These are phyloP conservation scores for Lampropteryx suffumata DNA, from an alignment of 2,888 invertebrate species.

Conservation along the genomic window DNA sequence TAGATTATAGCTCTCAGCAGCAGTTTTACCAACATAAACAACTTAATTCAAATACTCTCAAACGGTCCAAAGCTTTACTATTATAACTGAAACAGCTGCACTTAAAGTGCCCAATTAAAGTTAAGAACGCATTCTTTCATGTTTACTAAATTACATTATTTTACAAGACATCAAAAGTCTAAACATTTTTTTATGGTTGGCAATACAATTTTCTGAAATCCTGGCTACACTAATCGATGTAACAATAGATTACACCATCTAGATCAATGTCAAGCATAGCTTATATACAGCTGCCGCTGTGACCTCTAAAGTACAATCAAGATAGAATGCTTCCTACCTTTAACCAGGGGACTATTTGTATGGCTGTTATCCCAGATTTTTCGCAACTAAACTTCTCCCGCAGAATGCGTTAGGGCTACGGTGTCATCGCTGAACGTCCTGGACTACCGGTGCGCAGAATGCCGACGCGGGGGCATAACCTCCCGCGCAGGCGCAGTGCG, in stretches of 20 bases:
- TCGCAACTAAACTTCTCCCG: not conserved
- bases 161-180: too few relatives aligned
- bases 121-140: not conserved
- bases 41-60: not conserved
- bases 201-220: too few relatives aligned
- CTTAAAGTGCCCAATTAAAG: slow-evolving; percentile 1
- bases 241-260: too few relatives aligned
- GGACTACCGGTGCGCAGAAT: slow-evolving; percentile 79
- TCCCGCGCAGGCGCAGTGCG: slow-evolving; percentile 77
- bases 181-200: too few relatives aligned
- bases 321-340: not conserved
- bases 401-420: slow-evolving; percentile 79
- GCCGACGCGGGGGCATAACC: slow-evolving; percentile 78
- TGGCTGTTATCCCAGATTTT: too few relatives aligned
- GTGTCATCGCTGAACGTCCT: slow-evolving; percentile 67
- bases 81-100: not conserved
- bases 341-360: not conserved
- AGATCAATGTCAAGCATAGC: too few relatives aligned
- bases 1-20: too few relatives aligned
- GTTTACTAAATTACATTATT: not conserved
- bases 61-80: not conserved
- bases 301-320: too few relatives aligned
- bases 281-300: too few relatives aligned
- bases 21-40: too few relatives aligned
- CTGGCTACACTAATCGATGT: too few relatives aligned